Conservation (phyloP, 2,797 vertebrate genomes). For the Enteromius radiatus region DNA sequence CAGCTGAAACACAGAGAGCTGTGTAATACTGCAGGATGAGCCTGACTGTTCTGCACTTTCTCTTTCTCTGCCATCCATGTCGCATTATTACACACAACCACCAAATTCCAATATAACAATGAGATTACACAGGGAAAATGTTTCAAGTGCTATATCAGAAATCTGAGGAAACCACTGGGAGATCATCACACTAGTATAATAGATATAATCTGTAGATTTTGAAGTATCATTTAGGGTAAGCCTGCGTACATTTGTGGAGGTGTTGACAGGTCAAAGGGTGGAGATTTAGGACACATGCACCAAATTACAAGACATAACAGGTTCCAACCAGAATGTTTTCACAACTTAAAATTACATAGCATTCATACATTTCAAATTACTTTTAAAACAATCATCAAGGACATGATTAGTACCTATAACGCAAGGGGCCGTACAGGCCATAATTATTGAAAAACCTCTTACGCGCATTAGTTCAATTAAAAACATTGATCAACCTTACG, state of each 20-base stretch:
- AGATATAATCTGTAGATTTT: background rate
- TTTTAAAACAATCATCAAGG: background rate
- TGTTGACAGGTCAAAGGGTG: background rate
- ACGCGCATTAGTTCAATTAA: no score
- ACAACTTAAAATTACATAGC: background rate
- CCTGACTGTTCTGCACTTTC: slow-evolving; percentile 29
- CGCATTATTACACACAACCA: slow-evolving; percentile 24
- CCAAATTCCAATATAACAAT: slow-evolving; percentile 47
- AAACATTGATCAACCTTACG: no score
- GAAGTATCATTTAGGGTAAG: no score
- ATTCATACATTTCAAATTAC: background rate
- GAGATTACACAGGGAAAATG: slow-evolving; percentile 1
- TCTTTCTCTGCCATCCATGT: slow-evolving; percentile 31
- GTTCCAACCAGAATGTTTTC: background rate
- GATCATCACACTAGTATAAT: background rate
- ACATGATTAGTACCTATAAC: background rate
- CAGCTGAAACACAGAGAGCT: slow-evolving; percentile 44
- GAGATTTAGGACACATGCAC: background rate
- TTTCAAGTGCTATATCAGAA: background rate
- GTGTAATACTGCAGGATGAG: slow-evolving; percentile 59
- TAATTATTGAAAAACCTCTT: no score
- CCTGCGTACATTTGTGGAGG: background rate
- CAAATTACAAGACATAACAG: slow-evolving; percentile 6
- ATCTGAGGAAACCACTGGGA: background rate
- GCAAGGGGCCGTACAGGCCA: no score